Base-by-base conservation (phyloP, 2,113 vertebrate species). In the Oncorhynchus mykiss region DNA sequence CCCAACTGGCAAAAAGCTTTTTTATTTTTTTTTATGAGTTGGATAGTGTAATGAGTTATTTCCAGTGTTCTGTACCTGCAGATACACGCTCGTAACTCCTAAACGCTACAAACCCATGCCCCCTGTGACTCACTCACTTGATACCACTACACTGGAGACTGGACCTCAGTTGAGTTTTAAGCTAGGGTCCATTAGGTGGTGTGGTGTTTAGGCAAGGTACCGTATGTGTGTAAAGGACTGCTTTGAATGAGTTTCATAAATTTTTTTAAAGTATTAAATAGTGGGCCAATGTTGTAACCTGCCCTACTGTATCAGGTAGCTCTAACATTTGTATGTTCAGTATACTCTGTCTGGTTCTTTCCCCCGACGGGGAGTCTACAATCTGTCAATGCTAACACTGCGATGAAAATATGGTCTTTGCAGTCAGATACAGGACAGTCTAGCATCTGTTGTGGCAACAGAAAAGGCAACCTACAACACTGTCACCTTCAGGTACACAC, bases 371-470 rank as follows among this genome's bases (percentile, higher is more conserved):
- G 51, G 51, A 54, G 4, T 11, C 8, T 45, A 20, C 14, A 20
- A 57, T 20, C 4, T 57, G 54, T 57, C 54, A 57, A 18, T 57
- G 13, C 13, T 57, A 67, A 73, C 76, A 59, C 49, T 48, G 70
- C 51, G n/a, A 70, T 11, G 25, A 5, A 64, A 27, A 69, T 60
- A 25, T 74, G 67, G 49, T 54, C 12, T 69, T 69, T 68, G 31
- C 74, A 9, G 66, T n/a, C 68, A 66, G 49, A 84, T 74, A 70
- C 39, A 34, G 20, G n/a, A 54, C 31, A 70, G 34, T 13, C 39
- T 59, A 51, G 31, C 71, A 31, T 16, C 57, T 88, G 80, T 87
- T 86, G 3, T 89, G 84, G 45, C 80, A 89, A 83, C 76, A 88
- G 69, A 49, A 16, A 24, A 48, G 39, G 51, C 51, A 75, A 13